Evolutionary conservation across 1,140 invertebrate species (phyloP), one percentile per base, ranked within the genome.

Genomic region (Drosophila kepulauana): DNA sequence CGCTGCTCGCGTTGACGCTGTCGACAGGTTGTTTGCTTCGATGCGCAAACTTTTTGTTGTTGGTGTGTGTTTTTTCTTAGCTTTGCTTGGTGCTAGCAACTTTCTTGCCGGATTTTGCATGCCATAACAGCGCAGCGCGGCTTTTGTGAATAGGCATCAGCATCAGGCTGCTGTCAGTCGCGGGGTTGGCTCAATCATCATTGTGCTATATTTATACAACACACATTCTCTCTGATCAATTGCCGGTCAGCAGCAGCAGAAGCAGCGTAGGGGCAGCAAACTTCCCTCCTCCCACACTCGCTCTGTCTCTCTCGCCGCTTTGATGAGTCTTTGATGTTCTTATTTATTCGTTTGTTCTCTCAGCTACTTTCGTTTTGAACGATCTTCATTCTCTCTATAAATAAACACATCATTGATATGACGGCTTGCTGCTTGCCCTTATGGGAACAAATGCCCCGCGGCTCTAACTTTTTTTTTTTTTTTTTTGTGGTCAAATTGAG

Each of bases 31-130:
- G 77, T 72, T 79, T 79, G 77, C 74, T 75, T 74, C 75, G 78
- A 79, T 88, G 84, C 78, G 80, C 84, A 88, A 87, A 87, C 80
- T 75, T 87, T 79, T 63, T 70, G 3, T 25, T 25, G 20, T 25
- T 25, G 20, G 65, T 70, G 33, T 38, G 13, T 41, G 11, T 16
- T 48, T 13, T 58, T 57, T 16, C 25, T 49, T 11, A 41, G 1
- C 16, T 58, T 25, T 25, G 46, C 8, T 30, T 72, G 75, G 68
- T 82, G 80, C 51, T 56, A 45, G 48, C 48, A 71, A 79, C 80
- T 87, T 88, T 87, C 84, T 87, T 87, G 84, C 74, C 85, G 84
- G 84, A 88, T 87, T 87, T 87, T 62, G 80, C 80, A 82, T 82
- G 78, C 64, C 82, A 82, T 69, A 76, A 79, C 59, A 68, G 41